Evolutionary conservation across 1,140 invertebrate species (phyloP).

Genomic region (Caenorhabditis briggsae): DNA sequence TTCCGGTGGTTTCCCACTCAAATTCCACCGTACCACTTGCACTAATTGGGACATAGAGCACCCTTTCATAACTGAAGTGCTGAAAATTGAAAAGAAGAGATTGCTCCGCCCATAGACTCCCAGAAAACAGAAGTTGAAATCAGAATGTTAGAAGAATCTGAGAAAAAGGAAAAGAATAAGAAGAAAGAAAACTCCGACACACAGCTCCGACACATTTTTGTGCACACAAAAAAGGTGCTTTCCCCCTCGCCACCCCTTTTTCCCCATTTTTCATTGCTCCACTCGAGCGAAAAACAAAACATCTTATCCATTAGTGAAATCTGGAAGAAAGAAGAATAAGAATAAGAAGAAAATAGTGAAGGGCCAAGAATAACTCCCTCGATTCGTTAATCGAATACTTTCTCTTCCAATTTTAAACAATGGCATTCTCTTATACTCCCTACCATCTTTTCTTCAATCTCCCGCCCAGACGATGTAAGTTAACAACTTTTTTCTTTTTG

Average conservation of each 20-base stretch:
- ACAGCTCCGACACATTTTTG: neutral
- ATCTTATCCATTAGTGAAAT: conserved; percentile 43
- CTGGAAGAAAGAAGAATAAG: conserved; percentile 13
- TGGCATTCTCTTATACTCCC: conserved; percentile 45
- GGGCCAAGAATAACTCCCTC: neutral
- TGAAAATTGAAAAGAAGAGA: neutral
- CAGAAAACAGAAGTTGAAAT: neutral
- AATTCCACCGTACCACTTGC: neutral
- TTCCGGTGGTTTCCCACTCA: neutral
- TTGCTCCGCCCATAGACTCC: neutral
- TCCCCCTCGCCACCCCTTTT: no score
- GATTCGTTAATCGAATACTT: conserved; percentile 17
- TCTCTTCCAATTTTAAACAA: conserved; percentile 22
- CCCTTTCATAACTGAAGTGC: neutral
- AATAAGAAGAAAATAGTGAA: neutral
- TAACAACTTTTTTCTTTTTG: neutral
- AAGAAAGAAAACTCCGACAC: neutral
- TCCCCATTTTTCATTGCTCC: neutral
- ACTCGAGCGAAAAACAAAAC: conserved; percentile 30
- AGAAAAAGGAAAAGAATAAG: no score
- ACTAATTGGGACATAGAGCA: neutral
- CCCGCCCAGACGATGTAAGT: conserved; percentile 43
- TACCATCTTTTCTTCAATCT: conserved; percentile 54
- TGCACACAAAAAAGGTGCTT: conserved; percentile 38
- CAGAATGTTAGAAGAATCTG: neutral